Evolutionary conservation across 2,113 vertebrate species (phyloP), one percentile per base, ranked within the genome.

Genomic region (Bolborhynchus lineola): DNA sequence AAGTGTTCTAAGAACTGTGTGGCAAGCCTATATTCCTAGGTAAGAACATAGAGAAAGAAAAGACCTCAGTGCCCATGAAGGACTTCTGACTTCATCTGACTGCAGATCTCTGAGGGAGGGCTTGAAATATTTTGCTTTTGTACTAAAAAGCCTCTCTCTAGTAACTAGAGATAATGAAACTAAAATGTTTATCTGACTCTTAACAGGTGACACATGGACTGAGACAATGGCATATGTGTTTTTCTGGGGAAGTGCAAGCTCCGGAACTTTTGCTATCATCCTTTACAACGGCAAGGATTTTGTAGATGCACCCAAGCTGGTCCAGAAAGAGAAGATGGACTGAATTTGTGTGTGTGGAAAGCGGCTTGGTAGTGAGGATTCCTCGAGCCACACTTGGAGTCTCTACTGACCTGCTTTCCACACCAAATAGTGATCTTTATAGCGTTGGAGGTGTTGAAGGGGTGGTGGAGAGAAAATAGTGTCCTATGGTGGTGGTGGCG

Each of bases 291-390:
- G 99, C 82, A 99, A 98, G 62, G 99, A 99, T 98, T 99, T 99
- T 93, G 99, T 99, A 6, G 99, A 99, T 90, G 98, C 99, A 12
- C 99, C 99, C 67, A 98, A 97, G 96, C 95, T 99, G 88, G 98
- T 99, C 55, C 99, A 99, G 97, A 99, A 99, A 82, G 99, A 99
- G 97, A 99, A 99, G 98, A 98, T 99, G 98, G 99, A 99, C 98
- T 99, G 99, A 99, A 99, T 98, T 97, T 99, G 99, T 98, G 98
- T 97, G 98, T 99, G 99, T 99, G 99, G 99, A 99, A 99, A 99
- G 99, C 99, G 98, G 99, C 98, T 99, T 39, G 97, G 99, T 97
- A 97, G 97, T 47, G 97, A 98, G 69, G 98, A 98, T 92, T 98
- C 98, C 95, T 86, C 97, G 28, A 93, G 94, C 92, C 98, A 97